A percentile compares a stretch with the other conserved stretches of the same genome.
Conservation (phyloP, 2,888 invertebrate species). For the Hirtodrosophila confusa region DNA sequence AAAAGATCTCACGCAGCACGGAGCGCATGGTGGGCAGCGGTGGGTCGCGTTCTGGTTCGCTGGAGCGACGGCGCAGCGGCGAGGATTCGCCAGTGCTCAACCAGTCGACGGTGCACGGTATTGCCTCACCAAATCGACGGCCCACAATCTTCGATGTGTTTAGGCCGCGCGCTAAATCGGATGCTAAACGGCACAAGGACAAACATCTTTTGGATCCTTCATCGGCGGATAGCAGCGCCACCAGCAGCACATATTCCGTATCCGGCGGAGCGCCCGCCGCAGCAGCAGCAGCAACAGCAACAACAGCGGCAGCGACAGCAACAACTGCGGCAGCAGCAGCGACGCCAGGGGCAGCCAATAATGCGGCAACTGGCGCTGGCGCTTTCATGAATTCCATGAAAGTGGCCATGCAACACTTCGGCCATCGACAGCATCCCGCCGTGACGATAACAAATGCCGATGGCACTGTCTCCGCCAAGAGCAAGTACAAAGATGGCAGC, state of each 20-base stretch:
- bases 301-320: slow-evolving; percentile 65
- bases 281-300: slow-evolving; percentile 65
- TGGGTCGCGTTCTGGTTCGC: slow-evolving; percentile 83
- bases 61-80: slow-evolving; percentile 83
- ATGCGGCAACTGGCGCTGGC: slow-evolving; percentile 50
- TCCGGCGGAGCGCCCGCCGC: slow-evolving; percentile 59
- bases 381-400: slow-evolving; percentile 93
- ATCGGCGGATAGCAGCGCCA: slow-evolving; percentile 80
- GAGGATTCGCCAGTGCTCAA: slow-evolving; percentile 84
- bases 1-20: slow-evolving; percentile 84
- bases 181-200: slow-evolving; percentile 85
- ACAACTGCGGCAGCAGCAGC: slow-evolving; percentile 30
- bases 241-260: slow-evolving; percentile 78
- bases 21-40: slow-evolving; percentile 81
- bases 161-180: slow-evolving; percentile 90
- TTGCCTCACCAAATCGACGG: slow-evolving; percentile 88
- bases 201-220: slow-evolving; percentile 78
- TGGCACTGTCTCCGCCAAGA: slow-evolving; percentile 76
- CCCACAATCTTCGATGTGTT: slow-evolving; percentile 93
- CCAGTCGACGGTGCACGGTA: slow-evolving; percentile 85
- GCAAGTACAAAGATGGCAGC: slow-evolving; percentile 88
- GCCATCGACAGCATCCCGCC: slow-evolving; percentile 80
- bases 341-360: slow-evolving; percentile 56
- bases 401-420: slow-evolving; percentile 89
- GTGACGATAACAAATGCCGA: slow-evolving; percentile 82